A percentile compares a stretch with the other conserved stretches of the same genome.
Evolutionary conservation across 2,888 invertebrate genomes (phyloP).

Genomic region (Alviniconcha strummeri): DNA sequence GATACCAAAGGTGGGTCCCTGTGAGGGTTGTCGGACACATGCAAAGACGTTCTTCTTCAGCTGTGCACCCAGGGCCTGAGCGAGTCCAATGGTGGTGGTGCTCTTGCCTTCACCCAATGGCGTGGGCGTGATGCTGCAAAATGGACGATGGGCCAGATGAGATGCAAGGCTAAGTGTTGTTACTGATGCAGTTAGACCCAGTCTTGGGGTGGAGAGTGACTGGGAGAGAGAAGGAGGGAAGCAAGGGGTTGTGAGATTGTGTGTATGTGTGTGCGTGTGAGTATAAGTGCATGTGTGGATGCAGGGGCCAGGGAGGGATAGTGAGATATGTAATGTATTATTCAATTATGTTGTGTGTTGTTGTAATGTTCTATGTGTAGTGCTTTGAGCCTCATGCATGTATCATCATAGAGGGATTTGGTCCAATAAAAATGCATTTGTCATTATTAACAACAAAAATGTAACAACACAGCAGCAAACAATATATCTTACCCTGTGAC

Average conservation of each 20-base stretch:
- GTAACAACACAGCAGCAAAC: neutral
- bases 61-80: constrained; percentile 92
- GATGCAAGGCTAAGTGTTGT: no score
- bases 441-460: neutral
- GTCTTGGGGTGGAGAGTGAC: no score
- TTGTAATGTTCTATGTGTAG: no score
- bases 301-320: neutral
- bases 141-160: no score
- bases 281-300: neutral
- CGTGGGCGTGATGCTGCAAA: constrained; percentile 92
- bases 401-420: no score
- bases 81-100: constrained; percentile 93
- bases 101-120: constrained; percentile 99
- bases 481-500: constrained; percentile 86
- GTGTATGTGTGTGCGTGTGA: no score
- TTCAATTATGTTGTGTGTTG: no score
- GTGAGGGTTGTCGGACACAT: constrained; percentile 96
- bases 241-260: neutral
- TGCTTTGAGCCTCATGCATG: no score
- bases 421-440: no score
- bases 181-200: no score
- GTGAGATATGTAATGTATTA: no score
- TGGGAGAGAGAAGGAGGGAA: neutral
- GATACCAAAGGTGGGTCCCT: constrained; percentile 99
- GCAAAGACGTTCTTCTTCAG: constrained; percentile 91